Conservation (phyloP, 2,797 vertebrate genomes). For the Pseudomugil tenellus region DNA sequence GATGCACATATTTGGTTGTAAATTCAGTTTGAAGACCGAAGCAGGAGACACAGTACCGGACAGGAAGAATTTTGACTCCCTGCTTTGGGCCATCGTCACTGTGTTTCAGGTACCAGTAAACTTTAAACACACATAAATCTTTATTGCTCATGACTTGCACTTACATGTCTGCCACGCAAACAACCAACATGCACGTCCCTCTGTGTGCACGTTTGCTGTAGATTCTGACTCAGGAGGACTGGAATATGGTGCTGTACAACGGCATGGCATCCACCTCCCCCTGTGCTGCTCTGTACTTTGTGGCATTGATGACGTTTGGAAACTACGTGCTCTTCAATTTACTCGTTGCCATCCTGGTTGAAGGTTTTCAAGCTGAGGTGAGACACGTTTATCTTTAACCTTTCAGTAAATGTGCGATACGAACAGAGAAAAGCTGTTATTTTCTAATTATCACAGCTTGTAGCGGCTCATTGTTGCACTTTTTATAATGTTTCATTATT, state of each 20-base stretch:
- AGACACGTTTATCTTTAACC: slow-evolving; percentile 35
- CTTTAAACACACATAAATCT: not conserved
- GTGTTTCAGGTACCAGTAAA: slow-evolving; percentile 90
- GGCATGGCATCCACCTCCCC: slow-evolving; percentile 98
- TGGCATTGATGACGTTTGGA: slow-evolving; percentile 98
- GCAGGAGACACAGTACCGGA: slow-evolving; percentile 96
- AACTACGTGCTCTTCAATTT: slow-evolving; percentile 99
- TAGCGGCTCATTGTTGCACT: slow-evolving; percentile 23
- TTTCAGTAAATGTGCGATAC: slow-evolving; percentile 4
- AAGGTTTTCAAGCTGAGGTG: slow-evolving; percentile 99
- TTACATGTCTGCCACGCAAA: not conserved
- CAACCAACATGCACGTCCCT: not conserved
- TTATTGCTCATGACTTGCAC: not conserved
- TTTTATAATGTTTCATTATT: slow-evolving; percentile 5
- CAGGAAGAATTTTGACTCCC: slow-evolving; percentile 96
- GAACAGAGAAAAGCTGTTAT: not conserved
- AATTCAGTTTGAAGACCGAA: slow-evolving; percentile 96
- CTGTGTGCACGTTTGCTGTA: slow-evolving; percentile 49
- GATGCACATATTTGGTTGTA: slow-evolving; percentile 98
- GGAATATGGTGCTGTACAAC: slow-evolving; percentile 98
- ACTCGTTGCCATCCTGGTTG: slow-evolving; percentile 96
- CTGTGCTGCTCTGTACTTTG: slow-evolving; percentile 96
- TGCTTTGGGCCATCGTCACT: slow-evolving; percentile 97
- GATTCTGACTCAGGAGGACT: slow-evolving; percentile 99
- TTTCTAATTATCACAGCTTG: slow-evolving; percentile 17